A percentile compares a stretch with the other conserved stretches of the same genome.
These are phyloP conservation scores for Schizaphis graminum DNA, from an alignment of 2,888 invertebrate genomes.

Conservation along the genomic window DNA sequence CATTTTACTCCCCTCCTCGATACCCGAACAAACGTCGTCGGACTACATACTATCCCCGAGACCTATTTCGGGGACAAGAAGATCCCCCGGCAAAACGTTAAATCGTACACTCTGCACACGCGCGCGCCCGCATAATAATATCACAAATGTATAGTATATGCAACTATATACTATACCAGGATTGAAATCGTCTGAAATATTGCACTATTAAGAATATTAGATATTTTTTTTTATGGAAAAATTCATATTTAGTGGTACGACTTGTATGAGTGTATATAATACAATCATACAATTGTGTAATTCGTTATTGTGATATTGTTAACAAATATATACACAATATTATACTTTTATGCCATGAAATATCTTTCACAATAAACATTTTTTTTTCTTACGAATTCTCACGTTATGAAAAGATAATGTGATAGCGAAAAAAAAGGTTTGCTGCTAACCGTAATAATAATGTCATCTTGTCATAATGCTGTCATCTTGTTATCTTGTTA, in stretches of 20 bases:
- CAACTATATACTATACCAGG: too few species aligned
- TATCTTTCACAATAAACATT: neutral
- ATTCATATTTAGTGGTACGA: neutral
- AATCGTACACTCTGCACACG: neutral
- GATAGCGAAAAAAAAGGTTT: neutral
- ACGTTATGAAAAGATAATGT: neutral
- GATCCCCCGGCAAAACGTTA: slow-evolving; percentile 23
- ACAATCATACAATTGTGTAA: neutral
- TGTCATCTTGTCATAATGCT: slow-evolving; percentile 7
- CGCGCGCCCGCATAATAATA: neutral
- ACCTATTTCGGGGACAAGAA: neutral
- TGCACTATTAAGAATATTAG: neutral
- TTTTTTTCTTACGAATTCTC: neutral
- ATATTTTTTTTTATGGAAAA: neutral
- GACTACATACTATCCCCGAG: neutral
- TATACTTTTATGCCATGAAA: neutral
- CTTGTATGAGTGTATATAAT: neutral
- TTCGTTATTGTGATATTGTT: neutral
- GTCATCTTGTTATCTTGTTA: neutral
- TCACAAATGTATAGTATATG: neutral
- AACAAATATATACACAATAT: neutral
- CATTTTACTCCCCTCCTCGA: too few species aligned
- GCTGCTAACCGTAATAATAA: neutral
- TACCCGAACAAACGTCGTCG: slow-evolving; percentile 11
- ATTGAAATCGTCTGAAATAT: neutral